Percentiles rank a stretch among this genome's conserved stretches.
Evolutionary conservation across 2,797 vertebrate species (phyloP).

Genomic region (Micropoecilia bifurca): DNA sequence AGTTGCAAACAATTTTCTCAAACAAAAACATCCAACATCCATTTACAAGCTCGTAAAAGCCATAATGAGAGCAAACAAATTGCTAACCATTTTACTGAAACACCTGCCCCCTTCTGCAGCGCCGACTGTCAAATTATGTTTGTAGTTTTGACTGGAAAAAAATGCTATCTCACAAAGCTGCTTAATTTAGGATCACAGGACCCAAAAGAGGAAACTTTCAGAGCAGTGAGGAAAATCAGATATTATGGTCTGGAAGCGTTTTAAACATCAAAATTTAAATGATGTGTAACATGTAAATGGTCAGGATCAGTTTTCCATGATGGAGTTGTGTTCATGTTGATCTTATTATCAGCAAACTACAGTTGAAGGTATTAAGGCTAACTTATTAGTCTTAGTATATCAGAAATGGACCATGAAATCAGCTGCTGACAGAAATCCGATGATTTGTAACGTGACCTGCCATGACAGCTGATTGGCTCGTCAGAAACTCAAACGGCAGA

Average conservation of each 20-base stretch:
- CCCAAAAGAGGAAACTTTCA: conserved; percentile 26
- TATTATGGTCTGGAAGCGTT: conserved; percentile 7
- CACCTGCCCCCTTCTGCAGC: conserved; percentile 15
- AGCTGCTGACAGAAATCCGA: neutral
- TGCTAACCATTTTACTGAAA: conserved; percentile 34
- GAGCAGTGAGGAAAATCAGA: conserved; percentile 8
- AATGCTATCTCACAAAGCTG: conserved; percentile 34
- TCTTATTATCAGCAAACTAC: conserved; percentile 4
- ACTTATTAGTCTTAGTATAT: neutral
- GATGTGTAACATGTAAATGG: neutral
- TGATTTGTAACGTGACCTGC: neutral
- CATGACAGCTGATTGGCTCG: neutral
- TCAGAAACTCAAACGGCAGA: neutral
- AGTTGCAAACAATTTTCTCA: neutral
- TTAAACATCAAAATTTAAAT: neutral
- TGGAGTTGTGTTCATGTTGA: conserved; percentile 14
- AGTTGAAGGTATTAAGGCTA: neutral
- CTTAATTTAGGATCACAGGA: conserved; percentile 39
- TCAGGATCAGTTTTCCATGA: neutral
- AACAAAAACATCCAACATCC: conserved; percentile 31
- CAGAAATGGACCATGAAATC: neutral
- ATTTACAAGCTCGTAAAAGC: conserved; percentile 50
- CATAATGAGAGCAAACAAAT: conserved; percentile 41
- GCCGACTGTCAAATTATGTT: conserved; percentile 28
- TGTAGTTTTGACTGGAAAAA: conserved; percentile 16